Evolutionary conservation across 1,140 invertebrate genomes (phyloP), one percentile per base, ranked within the genome.

Genomic region (Brachionus rubens): DNA sequence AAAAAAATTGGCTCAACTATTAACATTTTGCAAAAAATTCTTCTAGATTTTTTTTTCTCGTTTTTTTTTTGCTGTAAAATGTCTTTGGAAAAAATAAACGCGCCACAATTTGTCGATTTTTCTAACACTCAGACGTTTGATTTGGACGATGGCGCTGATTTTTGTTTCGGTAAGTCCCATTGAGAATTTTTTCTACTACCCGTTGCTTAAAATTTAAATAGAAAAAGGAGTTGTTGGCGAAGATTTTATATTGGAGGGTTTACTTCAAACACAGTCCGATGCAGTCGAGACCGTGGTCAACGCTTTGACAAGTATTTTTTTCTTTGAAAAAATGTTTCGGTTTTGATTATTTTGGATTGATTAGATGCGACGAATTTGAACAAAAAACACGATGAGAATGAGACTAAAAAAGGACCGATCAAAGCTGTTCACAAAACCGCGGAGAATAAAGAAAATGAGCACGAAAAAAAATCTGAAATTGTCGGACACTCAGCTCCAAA

Each of bases 11-110:
- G 33, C 33, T 36, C 33, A 36, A 36, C 33, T 3, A 36, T 36
- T 36, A 36, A 36, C 33, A 36, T 36, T 36, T 36, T 36, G 3
- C 9, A 5, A 5, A 3, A 5, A 5, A 36, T 36, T n/a, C n/a
- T n/a, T n/a, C n/a, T 36, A 36, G 9, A 36, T 36, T 36, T 36
- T 9, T 36, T 36, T 5, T 5, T 36, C 9, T 36, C 9, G 33
- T 5, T 36, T 36, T 36, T 36, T 46, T 46, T n/a, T n/a, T n/a
- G n/a, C n/a, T n/a, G n/a, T n/a, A 65, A 65, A 65, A 72, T 72
- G 68, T 72, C 68, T 3, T 36, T 72, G 2, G 68, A 72, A 80
- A 80, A 82, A 26, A 82, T 79, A 62, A 80, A 81, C 56, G 78
- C 78, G 21, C 68, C 68, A 16, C 68, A 72, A 50, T 72, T 72